phyloP scores from a whole-genome alignment of 2,797 vertebrate genomes.

The Oreonectes daqikongensis region DNA sequence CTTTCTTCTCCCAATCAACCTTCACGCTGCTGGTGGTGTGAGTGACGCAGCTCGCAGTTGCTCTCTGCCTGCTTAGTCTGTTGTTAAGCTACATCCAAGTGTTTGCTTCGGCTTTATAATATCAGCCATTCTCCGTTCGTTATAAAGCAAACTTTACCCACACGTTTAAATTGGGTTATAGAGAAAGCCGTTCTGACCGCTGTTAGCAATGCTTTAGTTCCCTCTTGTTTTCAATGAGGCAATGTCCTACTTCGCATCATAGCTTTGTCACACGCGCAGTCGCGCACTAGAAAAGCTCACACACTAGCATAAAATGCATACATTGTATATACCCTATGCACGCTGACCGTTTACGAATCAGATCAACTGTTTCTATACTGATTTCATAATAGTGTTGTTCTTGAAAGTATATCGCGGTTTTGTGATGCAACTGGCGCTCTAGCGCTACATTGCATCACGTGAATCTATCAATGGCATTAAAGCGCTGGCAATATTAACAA shows the following conservation, averaged over 20 bases:
- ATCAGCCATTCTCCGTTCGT: not conserved
- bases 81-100: conserved; percentile 34
- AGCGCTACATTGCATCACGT: too few species aligned
- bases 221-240: not conserved
- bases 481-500: not conserved
- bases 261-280: not conserved
- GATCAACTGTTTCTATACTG: not conserved
- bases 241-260: not conserved
- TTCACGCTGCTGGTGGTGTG: conserved; percentile 57
- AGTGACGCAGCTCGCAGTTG: conserved; percentile 48
- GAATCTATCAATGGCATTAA: not conserved
- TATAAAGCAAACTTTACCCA: not conserved
- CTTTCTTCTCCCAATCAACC: conserved; percentile 56
- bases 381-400: not conserved
- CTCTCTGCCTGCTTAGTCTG: conserved; percentile 13
- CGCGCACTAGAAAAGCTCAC: not conserved
- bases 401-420: not conserved
- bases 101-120: not conserved
- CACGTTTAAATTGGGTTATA: not conserved
- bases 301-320: not conserved
- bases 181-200: not conserved
- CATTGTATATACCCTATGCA: not conserved
- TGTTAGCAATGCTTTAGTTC: not conserved
- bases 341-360: not conserved
- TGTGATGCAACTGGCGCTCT: not conserved